Evolutionary conservation across 1,140 invertebrate species (phyloP).

Genomic region (Drosophila prosaltans): DNA sequence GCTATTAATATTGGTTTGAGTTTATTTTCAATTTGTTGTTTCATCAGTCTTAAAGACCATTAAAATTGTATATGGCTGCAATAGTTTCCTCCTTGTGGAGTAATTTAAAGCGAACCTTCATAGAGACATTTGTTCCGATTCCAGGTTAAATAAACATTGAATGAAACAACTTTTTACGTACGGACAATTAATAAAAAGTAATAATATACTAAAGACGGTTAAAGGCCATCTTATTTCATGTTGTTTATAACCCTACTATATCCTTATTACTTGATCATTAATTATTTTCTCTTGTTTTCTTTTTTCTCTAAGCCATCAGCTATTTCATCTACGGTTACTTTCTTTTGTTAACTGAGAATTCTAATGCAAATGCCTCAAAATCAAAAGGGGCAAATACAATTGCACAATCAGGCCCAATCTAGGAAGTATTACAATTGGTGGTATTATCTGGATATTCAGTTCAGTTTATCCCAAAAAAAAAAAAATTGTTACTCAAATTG

Average conservation of each 20-base stretch:
- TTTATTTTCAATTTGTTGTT: conserved; percentile 39
- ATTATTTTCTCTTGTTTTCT: conserved; percentile 17
- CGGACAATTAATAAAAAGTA: too few relatives aligned
- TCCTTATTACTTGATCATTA: not conserved
- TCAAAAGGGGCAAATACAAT: conserved; percentile 1
- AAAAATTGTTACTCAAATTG: not conserved
- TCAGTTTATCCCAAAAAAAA: conserved; percentile 3
- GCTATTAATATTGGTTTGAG: conserved; percentile 61
- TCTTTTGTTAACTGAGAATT: conserved; percentile 1
- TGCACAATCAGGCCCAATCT: conserved; percentile 8
- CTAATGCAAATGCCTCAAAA: conserved; percentile 1
- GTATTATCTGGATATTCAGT: conserved; percentile 5
- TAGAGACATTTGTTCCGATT: conserved; percentile 7
- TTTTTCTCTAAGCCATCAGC: too few relatives aligned
- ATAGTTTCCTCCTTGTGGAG: conserved; percentile 16
- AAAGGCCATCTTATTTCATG: too few relatives aligned
- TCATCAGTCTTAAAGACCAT: conserved; percentile 75
- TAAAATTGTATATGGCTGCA: conserved; percentile 42
- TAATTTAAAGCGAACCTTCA: conserved; percentile 34
- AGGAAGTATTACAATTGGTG: conserved; percentile 33
- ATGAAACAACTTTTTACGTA: too few relatives aligned
- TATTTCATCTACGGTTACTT: conserved; percentile 20
- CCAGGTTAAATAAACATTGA: too few relatives aligned
- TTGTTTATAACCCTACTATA: not conserved
- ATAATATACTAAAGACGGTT: too few relatives aligned